These are phyloP conservation scores for Nudaria mundana DNA, from an alignment of 2,888 invertebrate species.

Conservation along the genomic window DNA sequence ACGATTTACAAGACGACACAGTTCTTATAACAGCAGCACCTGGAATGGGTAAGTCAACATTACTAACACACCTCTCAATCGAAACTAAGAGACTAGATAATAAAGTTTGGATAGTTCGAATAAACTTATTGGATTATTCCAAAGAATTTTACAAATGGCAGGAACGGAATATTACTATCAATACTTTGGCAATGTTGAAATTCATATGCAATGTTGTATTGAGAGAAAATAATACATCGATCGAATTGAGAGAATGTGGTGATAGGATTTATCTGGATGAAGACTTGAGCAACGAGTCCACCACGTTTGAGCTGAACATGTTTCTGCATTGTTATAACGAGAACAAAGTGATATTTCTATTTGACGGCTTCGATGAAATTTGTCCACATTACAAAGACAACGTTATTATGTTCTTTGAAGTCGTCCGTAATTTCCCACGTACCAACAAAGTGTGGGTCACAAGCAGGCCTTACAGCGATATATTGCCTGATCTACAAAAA, in stretches of 20 bases:
- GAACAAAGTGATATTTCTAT: background rate
- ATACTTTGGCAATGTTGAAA: background rate
- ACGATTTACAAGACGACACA: background rate
- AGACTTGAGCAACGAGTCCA: background rate
- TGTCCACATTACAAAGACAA: slow-evolving; percentile 6
- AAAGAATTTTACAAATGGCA: slow-evolving; percentile 1
- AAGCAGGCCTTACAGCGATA: slow-evolving; percentile 20
- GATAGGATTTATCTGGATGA: too few relatives aligned
- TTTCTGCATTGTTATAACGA: slow-evolving; percentile 7
- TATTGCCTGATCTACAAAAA: slow-evolving; percentile 10
- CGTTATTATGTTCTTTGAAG: background rate
- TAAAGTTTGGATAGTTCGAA: background rate
- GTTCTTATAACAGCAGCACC: slow-evolving; percentile 3
- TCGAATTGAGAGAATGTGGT: too few relatives aligned
- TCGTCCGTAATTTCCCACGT: background rate
- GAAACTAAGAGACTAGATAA: background rate
- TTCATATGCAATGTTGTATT: background rate
- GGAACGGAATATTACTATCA: background rate
- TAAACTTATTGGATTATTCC: background rate
- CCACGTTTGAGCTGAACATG: slow-evolving; percentile 1
- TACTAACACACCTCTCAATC: slow-evolving; percentile 7
- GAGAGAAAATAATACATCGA: too few relatives aligned
- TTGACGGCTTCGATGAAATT: slow-evolving; percentile 13
- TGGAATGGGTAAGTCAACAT: slow-evolving; percentile 18
- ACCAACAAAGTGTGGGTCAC: slow-evolving; percentile 17